Evolutionary conservation across 2,113 vertebrate genomes (phyloP), one percentile per base, ranked within the genome.

Genomic region (Gymnarchus niloticus): DNA sequence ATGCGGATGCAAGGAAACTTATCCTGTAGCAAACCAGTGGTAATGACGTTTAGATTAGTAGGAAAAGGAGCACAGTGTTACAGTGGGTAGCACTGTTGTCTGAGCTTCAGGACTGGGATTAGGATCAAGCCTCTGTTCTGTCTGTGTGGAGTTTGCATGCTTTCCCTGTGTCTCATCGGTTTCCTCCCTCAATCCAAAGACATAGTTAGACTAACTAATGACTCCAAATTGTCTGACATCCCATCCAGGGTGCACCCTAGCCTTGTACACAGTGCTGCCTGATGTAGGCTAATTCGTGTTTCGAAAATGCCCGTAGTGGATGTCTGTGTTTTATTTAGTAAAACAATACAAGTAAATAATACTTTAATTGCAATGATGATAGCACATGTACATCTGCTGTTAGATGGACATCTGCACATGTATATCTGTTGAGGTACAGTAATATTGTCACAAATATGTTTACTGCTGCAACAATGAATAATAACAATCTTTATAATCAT

Each of bases 31-130:
- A 49, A 12, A 73, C 56, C 23, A 51, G 65, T 61, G 37, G 37
- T 86, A 86, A 86, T 69, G 51, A 82, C 57, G 69, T 54, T 83
- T 61, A 54, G 48, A 33, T 86, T 82, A 14, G 44, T 46, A 37
- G 48, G 6, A 44, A 44, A 65, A 78, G 78, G n/a, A n/a, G n/a
- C n/a, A n/a, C n/a, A n/a, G n/a, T n/a, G n/a, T n/a, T n/a, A n/a
- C 28, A 37, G 49, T 33, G 81, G 73, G 77, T 83, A 77, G 77
- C 86, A 59, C 81, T 76, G 3, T 49, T 28, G 19, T 44, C 17
- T 61, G n/a, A n/a, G n/a, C n/a, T n/a, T n/a, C n/a, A n/a, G n/a
- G n/a, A n/a, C n/a, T n/a, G n/a, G n/a, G n/a, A n/a, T n/a, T n/a
- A n/a, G n/a, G n/a, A n/a, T n/a, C n/a, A n/a, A n/a, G n/a, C n/a